Evolutionary conservation across 2,113 vertebrate genomes (phyloP), one percentile per base, ranked within the genome.

Genomic region (Aegithalos caudatus): DNA sequence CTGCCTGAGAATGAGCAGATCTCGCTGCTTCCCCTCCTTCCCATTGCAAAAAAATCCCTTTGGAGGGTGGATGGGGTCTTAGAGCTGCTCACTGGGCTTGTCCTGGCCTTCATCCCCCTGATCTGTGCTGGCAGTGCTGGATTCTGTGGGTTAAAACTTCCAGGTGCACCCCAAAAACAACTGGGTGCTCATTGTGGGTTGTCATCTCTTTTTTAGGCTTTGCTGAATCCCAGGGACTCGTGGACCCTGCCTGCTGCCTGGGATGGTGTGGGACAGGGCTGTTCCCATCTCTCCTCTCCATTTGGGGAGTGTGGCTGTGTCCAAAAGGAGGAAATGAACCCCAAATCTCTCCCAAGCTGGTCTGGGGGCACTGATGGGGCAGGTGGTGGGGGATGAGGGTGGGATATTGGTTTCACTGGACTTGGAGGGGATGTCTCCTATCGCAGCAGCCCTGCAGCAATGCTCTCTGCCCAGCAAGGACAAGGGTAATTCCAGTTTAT

Each of bases 1-100:
- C 12, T 9, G 58, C 47, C 91, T 98, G 98, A 98, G 94, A 96
- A 92, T 96, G 90, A 97, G 81, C 97, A 98, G 98, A 97, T 54
- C 95, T 28, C 0, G 8, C 92, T 74, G 47, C 44, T 84, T 91
- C 47, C 50, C 58, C 66, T 76, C 38, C 21, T 62, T 15, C 47
- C 12, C 5, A 2, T 11, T 23, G 40, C 57, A 44, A 29, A 61
- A 9, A 69, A 58, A 23, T 3, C 57, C 65, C 31, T 22, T 8
- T 6, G 64, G 71, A 65, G 50, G 37, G 3, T 8, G 83, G 42
- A 28, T 9, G 37, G 4, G 47, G 60, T 7, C 77, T 45, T 3
- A 35, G 54, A 47, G 86, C 74, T 1, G 2, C 86, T 42, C 81
- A 1, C 58, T 0, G 1, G 69, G 19, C 0, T 1, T 5, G 15